Conservation (phyloP, 2,888 invertebrate species). For the Cryptocephalus primarius region DNA sequence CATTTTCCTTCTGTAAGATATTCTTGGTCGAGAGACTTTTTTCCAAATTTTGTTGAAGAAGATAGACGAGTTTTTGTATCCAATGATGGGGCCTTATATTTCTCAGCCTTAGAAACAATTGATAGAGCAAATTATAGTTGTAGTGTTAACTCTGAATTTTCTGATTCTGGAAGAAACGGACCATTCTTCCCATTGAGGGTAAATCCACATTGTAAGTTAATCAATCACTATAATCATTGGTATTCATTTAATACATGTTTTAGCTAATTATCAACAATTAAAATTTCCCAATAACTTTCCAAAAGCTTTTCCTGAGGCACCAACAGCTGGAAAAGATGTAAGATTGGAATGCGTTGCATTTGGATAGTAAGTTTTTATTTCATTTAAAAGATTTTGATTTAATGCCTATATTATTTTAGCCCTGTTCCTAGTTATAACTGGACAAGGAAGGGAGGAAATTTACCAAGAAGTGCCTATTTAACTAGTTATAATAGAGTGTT, state of each 20-base stretch:
- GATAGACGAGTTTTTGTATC: conserved; percentile 89
- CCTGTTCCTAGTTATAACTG: conserved; percentile 90
- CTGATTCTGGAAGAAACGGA: conserved; percentile 80
- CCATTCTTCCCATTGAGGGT: conserved; percentile 78
- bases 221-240: conserved; percentile 1
- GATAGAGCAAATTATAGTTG: conserved; percentile 87
- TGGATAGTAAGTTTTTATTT: conserved; percentile 61
- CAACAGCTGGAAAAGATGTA: conserved; percentile 80
- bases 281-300: conserved; percentile 93
- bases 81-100: conserved; percentile 86
- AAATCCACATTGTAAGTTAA: conserved; percentile 60
- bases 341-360: conserved; percentile 90
- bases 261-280: conserved; percentile 75
- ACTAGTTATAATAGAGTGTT: conserved; percentile 77
- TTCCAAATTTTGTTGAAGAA: conserved; percentile 88
- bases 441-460: conserved; percentile 62
- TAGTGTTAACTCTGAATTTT: conserved; percentile 78
- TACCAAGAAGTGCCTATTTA: conserved; percentile 64
- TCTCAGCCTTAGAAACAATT: conserved; percentile 84
- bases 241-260: background rate
- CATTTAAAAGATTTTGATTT: conserved; percentile 1
- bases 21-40: conserved; percentile 83
- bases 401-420: conserved; percentile 31
- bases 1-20: conserved; percentile 83
- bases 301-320: conserved; percentile 89